Evolutionary conservation across 2,888 invertebrate species (phyloP), one percentile per base, ranked within the genome.

Genomic region (Perizoma affinitatum): DNA sequence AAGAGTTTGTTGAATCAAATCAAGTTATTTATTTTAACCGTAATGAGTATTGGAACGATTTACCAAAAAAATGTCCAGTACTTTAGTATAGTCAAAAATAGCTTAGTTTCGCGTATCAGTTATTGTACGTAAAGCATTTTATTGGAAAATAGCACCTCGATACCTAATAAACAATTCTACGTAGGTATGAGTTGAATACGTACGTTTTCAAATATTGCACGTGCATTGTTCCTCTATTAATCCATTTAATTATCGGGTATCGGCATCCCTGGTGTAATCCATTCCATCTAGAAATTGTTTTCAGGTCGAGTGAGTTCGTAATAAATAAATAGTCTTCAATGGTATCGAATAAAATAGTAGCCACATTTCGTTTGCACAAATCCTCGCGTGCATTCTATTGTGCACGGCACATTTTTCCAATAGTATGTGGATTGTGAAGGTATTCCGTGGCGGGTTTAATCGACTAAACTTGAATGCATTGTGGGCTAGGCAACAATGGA

Each of bases 381-480:
- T 77, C 74, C 74, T 68, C 69, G 74, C 73, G 74, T 67, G 72
- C 72, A 74, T 74, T 71, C 79, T 70, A 73, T 77, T 75, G 79
- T 79, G 70, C 65, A 65, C 69, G 65, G 73, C 70, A 77, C 76
- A 80, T 82, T 84, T 83, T 82, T 82, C 76, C 69, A 72, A 75
- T 78, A 77, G 78, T 77, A 55, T 55, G 48, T 78, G 78, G 76
- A 71, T 76, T 79, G 72, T 80, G 78, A 75, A 78, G 78, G 73
- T 79, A 78, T 81, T 83, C 76, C 76, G 78, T 75, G 78, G 71
- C 68, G 68, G 73, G 78, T 80, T 86, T 80, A 83, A 85, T 84
- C 84, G 86, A 84, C 79, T 83, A 79, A 80, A 77, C 81, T 80
- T 71, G 72, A 78, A 78, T 72, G 79, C 76, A 80, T 84, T 82